phyloP scores from a whole-genome alignment of 1,140 invertebrate species.

The Apolygus lucorum region DNA sequence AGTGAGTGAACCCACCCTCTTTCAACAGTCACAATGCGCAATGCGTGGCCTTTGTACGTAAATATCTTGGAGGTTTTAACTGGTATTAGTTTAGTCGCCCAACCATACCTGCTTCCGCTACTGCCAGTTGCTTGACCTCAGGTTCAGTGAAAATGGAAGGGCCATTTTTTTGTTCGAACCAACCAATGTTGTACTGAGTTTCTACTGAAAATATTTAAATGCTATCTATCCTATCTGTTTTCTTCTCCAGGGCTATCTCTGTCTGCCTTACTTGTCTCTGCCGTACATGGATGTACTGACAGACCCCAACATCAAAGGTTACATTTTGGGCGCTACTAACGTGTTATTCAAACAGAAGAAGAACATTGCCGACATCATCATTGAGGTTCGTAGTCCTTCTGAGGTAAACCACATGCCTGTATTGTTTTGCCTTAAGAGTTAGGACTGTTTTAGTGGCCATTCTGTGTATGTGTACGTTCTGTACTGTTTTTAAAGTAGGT shows the following conservation, averaged over 20 bases:
- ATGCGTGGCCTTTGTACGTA: no score
- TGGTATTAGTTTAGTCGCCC: no score
- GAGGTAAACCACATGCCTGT: neutral
- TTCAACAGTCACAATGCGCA: no score
- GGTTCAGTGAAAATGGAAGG: no score
- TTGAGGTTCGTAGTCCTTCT: conserved; percentile 59
- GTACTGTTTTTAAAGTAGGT: conserved; percentile 2
- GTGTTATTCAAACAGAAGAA: conserved; percentile 92
- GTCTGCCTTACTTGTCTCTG: conserved; percentile 91
- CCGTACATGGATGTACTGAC: conserved; percentile 88
- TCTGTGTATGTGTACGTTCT: neutral
- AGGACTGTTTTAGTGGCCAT: neutral
- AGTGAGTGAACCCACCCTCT: no score
- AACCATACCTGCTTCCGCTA: no score
- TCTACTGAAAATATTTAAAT: no score
- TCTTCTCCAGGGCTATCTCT: conserved; percentile 70
- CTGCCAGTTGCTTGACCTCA: no score
- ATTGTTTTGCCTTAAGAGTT: neutral
- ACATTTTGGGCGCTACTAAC: conserved; percentile 94
- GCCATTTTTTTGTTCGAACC: neutral
- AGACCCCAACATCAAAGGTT: conserved; percentile 81
- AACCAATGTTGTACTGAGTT: neutral
- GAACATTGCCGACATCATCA: conserved; percentile 82
- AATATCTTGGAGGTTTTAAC: no score
- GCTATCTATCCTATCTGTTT: no score